Percentiles rank a stretch among this genome's conserved stretches.
These are phyloP conservation scores for Tanytarsus gracilentus DNA, from an alignment of 2,888 invertebrate genomes.

Conservation along the genomic window DNA sequence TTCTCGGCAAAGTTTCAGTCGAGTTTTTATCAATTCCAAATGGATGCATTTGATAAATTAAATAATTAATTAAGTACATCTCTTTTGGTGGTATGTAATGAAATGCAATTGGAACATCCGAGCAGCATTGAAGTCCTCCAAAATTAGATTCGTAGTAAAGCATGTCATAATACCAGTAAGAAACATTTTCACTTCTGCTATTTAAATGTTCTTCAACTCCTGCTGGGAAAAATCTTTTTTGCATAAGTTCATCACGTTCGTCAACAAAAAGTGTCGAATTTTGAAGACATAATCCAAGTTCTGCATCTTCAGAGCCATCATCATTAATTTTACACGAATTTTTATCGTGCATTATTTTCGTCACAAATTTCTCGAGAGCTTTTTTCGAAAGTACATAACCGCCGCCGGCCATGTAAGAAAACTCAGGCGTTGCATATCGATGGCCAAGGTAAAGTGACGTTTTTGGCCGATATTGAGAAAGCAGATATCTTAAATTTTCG, in stretches of 20 bases:
- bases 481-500: conserved; percentile 90
- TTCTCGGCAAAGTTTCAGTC: conserved; percentile 32
- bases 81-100: conserved; percentile 84
- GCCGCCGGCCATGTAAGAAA: conserved; percentile 90
- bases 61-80: conserved; percentile 90
- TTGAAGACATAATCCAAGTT: conserved; percentile 60
- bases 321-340: conserved; percentile 55
- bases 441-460: conserved; percentile 85
- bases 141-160: conserved; percentile 33
- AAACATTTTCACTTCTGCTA: not conserved
- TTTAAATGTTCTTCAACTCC: conserved; percentile 13
- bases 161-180: conserved; percentile 1
- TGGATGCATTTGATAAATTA: conserved; percentile 86
- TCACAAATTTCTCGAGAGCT: conserved; percentile 69
- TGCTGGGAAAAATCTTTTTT: conserved; percentile 66
- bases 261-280: not conserved
- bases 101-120: conserved; percentile 88
- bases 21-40: conserved; percentile 49
- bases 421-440: conserved; percentile 72
- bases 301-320: conserved; percentile 81
- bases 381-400: conserved; percentile 91
- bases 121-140: conserved; percentile 83
- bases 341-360: conserved; percentile 58
- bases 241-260: conserved; percentile 62
- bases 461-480: conserved; percentile 61